Evolutionary conservation across 2,888 invertebrate species (phyloP).

Genomic region (Drosophila prolongata): DNA sequence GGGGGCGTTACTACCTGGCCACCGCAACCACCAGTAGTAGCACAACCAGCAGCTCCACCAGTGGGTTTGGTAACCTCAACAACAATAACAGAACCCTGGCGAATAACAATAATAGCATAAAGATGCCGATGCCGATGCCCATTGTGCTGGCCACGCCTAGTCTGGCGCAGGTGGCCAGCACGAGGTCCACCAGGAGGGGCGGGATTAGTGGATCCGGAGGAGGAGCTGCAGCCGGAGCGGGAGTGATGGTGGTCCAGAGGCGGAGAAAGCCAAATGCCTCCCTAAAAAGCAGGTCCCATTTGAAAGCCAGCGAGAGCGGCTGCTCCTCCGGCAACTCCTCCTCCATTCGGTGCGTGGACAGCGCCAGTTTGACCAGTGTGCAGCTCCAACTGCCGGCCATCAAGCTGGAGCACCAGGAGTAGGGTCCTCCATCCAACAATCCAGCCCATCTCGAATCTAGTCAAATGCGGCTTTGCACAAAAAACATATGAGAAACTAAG

Average conservation of each 20-base stretch:
- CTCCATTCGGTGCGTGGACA: slow-evolving; percentile 74
- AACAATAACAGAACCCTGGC: slow-evolving; percentile 60
- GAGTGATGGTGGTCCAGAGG: neutral
- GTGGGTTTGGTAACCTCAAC: slow-evolving; percentile 44
- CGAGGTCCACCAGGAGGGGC: slow-evolving; percentile 13
- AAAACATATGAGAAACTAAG: neutral
- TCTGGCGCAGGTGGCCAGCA: slow-evolving; percentile 12
- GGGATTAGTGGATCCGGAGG: neutral
- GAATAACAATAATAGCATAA: slow-evolving; percentile 59
- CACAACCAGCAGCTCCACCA: slow-evolving; percentile 31
- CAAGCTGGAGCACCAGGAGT: slow-evolving; percentile 79
- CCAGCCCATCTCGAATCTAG: slow-evolving; percentile 39
- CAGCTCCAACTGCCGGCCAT: slow-evolving; percentile 63
- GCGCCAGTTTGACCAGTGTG: slow-evolving; percentile 52
- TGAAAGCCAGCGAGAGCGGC: neutral
- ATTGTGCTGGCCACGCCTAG: slow-evolving; percentile 61
- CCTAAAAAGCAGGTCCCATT: neutral
- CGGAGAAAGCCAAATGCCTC: slow-evolving; percentile 6
- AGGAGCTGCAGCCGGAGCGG: neutral
- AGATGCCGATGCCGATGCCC: slow-evolving; percentile 70
- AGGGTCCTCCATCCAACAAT: slow-evolving; percentile 21
- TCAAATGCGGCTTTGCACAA: slow-evolving; percentile 25
- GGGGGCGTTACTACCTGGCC: slow-evolving; percentile 54
- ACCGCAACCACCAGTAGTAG: slow-evolving; percentile 32
- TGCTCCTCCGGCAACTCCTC: slow-evolving; percentile 35